Percentiles rank a stretch among this genome's conserved stretches.
phyloP scores from a whole-genome alignment of 2,113 vertebrate genomes.

The Cephalopholis sonnerati region DNA sequence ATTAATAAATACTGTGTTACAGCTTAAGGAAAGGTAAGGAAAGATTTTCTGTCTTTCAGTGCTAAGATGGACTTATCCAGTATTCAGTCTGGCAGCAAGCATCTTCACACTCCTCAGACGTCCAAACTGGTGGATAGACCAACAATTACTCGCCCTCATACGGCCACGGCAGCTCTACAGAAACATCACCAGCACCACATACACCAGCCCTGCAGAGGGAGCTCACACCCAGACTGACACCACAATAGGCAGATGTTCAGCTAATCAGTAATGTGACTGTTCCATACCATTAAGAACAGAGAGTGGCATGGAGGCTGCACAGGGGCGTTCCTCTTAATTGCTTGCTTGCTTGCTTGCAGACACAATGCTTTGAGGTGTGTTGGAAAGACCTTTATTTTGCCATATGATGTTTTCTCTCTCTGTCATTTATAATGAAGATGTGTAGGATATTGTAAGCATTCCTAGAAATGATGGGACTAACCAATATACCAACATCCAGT shows the following conservation, averaged over 20 bases:
- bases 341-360: background rate
- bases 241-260: background rate
- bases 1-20: background rate
- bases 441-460: background rate
- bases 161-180: constrained; percentile 78
- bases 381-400: background rate
- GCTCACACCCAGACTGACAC: constrained; percentile 67
- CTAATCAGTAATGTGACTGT: background rate
- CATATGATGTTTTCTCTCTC: background rate
- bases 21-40: constrained; percentile 14
- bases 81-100: constrained; percentile 43
- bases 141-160: constrained; percentile 66
- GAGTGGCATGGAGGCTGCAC: background rate
- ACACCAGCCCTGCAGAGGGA: constrained; percentile 66
- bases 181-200: constrained; percentile 71
- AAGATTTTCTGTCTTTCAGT: constrained; percentile 66
- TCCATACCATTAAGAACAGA: background rate
- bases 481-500: background rate
- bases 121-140: constrained; percentile 57
- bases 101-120: constrained; percentile 21
- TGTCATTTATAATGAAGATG: background rate
- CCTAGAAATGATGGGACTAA: background rate
- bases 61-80: constrained; percentile 21
- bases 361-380: background rate
- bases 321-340: background rate